Conservation (phyloP, 2,888 invertebrate species). For the Trachelus iudaicus region DNA sequence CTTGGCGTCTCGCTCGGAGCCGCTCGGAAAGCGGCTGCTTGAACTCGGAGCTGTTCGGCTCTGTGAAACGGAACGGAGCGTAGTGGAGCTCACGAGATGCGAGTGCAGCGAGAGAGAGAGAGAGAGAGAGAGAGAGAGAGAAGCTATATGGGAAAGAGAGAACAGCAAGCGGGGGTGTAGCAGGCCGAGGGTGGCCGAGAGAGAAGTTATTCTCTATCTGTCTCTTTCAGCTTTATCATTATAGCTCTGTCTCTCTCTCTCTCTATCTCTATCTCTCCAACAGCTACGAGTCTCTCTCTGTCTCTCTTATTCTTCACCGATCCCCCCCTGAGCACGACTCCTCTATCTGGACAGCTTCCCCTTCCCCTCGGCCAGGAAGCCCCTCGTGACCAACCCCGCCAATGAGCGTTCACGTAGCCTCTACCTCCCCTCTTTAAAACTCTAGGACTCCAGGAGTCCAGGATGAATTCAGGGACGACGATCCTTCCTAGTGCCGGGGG, state of each 20-base stretch:
- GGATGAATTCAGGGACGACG: neutral
- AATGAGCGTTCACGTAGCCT: neutral
- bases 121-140: neutral
- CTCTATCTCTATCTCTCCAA: neutral
- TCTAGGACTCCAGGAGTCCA: neutral
- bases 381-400: neutral
- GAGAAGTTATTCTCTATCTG: neutral
- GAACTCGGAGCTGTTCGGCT: constrained; percentile 17
- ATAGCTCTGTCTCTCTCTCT: neutral
- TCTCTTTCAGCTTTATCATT: neutral
- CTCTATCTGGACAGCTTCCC: neutral
- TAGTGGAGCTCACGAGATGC: neutral
- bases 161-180: constrained; percentile 16
- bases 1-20: constrained; percentile 29
- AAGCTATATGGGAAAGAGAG: constrained; percentile 9
- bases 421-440: neutral
- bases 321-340: neutral
- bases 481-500: neutral
- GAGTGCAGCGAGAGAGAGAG: neutral
- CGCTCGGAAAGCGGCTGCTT: constrained; percentile 50
- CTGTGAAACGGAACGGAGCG: constrained; percentile 3
- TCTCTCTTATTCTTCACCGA: neutral
- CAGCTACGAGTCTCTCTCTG: neutral
- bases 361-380: neutral
- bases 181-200: constrained; percentile 4